Percentiles rank a stretch among this genome's conserved stretches.
phyloP scores from a whole-genome alignment of 1,140 invertebrate species.

The Stenopsyche tienmushanensis region DNA sequence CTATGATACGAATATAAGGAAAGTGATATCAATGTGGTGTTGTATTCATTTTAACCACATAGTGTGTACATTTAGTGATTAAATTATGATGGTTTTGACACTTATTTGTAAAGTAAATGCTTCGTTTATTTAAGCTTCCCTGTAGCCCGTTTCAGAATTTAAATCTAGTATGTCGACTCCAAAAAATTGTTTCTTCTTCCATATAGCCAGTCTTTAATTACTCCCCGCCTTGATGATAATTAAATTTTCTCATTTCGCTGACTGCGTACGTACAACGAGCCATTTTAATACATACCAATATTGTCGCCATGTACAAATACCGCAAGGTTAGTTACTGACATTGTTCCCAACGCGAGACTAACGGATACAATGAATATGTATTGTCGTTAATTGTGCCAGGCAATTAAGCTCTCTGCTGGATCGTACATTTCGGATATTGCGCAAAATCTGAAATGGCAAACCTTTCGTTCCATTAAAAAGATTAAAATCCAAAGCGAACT shows the following conservation, averaged over 20 bases:
- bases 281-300: background rate
- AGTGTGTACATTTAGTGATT: too few relatives aligned
- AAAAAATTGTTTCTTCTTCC: too few relatives aligned
- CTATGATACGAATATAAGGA: too few relatives aligned
- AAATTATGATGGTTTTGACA: too few relatives aligned
- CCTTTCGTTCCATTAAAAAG: background rate
- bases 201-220: background rate
- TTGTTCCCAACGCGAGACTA: slow-evolving; percentile 18
- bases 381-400: slow-evolving; percentile 52
- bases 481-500: background rate
- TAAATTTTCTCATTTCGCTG: background rate
- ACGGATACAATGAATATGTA: slow-evolving; percentile 52
- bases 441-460: slow-evolving; percentile 8
- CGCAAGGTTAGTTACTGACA: background rate
- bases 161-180: too few relatives aligned
- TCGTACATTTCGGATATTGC: slow-evolving; percentile 11
- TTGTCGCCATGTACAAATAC: slow-evolving; percentile 5
- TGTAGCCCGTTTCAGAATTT: too few relatives aligned
- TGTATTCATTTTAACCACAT: too few relatives aligned
- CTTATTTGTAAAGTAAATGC: too few relatives aligned
- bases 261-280: background rate
- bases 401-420: slow-evolving; percentile 47
- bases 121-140: too few relatives aligned
- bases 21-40: too few relatives aligned
- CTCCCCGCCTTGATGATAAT: background rate